These are phyloP conservation scores for Silurus meridionalis DNA, from an alignment of 2,113 vertebrate species.

Conservation along the genomic window DNA sequence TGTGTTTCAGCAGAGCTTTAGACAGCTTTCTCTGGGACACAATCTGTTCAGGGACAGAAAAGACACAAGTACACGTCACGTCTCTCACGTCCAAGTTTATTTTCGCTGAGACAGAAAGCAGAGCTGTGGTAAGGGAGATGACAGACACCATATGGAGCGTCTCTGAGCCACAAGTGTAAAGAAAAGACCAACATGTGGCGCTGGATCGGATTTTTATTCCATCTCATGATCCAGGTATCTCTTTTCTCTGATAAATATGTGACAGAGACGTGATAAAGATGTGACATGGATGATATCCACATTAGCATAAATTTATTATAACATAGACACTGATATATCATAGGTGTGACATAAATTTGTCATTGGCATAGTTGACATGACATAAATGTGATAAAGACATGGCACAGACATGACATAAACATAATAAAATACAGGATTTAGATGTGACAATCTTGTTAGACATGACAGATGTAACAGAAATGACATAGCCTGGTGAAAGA, in stretches of 20 bases:
- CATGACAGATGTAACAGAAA: too few relatives aligned
- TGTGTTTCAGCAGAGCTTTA: conserved; percentile 91
- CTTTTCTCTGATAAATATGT: background rate
- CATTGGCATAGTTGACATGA: background rate
- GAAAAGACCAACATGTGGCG: background rate
- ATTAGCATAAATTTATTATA: background rate
- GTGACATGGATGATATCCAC: too few relatives aligned
- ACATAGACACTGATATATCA: background rate
- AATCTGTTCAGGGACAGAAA: conserved; percentile 78
- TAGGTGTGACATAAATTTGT: background rate
- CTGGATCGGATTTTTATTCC: background rate
- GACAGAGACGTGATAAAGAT: background rate
- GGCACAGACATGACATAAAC: too few relatives aligned
- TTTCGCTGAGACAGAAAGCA: background rate
- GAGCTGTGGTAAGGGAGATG: background rate
- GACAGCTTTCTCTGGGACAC: conserved; percentile 95
- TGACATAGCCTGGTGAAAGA: too few relatives aligned
- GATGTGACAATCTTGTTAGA: too few relatives aligned
- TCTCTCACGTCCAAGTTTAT: background rate
- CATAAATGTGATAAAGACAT: too few relatives aligned
- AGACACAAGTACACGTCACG: conserved; percentile 22
- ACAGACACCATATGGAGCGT: background rate
- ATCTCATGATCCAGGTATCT: background rate
- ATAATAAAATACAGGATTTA: too few relatives aligned
- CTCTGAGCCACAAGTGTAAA: conserved; percentile 15